phyloP scores from a whole-genome alignment of 2,113 vertebrate genomes.

The Panthera uncia region DNA sequence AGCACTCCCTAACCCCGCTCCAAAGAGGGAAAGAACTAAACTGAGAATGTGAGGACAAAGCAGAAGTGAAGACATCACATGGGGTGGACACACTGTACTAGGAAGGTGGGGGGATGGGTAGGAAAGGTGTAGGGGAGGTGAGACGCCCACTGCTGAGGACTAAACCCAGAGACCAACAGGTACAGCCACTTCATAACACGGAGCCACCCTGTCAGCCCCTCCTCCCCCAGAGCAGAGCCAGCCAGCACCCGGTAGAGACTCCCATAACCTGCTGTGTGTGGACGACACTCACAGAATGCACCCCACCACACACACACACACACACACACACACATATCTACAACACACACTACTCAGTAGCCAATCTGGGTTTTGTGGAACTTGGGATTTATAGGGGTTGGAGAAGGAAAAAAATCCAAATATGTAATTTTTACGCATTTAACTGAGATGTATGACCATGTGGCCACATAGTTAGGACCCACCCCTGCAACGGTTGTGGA shows the following conservation, averaged over 20 bases:
- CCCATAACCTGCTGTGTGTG: not conserved
- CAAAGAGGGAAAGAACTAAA: not conserved
- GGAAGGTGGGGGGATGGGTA: not conserved
- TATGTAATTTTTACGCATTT: not conserved
- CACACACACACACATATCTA: not conserved
- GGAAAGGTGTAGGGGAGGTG: too few relatives aligned
- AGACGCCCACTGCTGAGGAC: not conserved
- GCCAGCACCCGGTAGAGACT: not conserved
- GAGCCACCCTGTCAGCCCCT: not conserved
- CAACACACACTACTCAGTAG: not conserved
- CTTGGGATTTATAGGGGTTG: not conserved
- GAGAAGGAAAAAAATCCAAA: not conserved
- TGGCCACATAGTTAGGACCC: not conserved
- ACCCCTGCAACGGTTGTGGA: not conserved
- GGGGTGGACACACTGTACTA: not conserved
- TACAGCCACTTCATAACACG: not conserved
- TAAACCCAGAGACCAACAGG: not conserved
- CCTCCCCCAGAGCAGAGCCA: not conserved
- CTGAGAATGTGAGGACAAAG: not conserved
- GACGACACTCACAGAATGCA: not conserved
- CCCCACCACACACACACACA: too few relatives aligned
- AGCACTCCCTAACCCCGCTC: not conserved
- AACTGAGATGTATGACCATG: not conserved
- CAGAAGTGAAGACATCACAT: fast-evolving
- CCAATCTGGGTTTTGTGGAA: not conserved